Base-by-base conservation (phyloP, 2,888 invertebrate genomes). In the Conchocele bisecta region DNA sequence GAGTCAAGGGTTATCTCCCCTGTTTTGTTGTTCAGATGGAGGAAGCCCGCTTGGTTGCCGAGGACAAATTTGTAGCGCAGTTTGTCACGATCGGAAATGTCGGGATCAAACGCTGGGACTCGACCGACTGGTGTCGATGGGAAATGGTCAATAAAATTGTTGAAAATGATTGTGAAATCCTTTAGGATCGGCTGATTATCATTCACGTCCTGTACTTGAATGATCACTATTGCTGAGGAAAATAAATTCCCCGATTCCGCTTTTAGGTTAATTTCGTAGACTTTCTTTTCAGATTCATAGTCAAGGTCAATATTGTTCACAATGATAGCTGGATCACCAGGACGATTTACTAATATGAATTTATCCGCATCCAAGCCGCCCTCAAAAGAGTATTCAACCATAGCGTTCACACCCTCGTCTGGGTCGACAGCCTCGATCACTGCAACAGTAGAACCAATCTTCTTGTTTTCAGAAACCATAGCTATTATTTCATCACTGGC, bases 391-490 rank as follows among this genome's bases (percentile, higher is more conserved):
- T 99, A 99, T 86, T 97, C 96, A 0, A 99, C 96, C 0, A 95
- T 94, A 0, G 98, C 97, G 91, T 99, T 99, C 15, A 95, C 94
- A 0, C 98, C 98, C 61, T 95, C 94, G 92, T 99, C 99, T 0
- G 96, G 95, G 90, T 99, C 99, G 0, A 94, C 94, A 0, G 99
- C 99, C 83, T 95, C 93, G 70, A 97, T 95, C 96, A 85, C 95
- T 0, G 98, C 98, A 0, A 99, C 97, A 0, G 96, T 95, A 0
- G 98, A 97, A 0, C 98, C 98, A 0, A 98, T 94, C 0, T 98
- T 98, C n/a, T 97, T 97, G 90, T 99, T 99, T 92, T 99, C 99
- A 0, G 96, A 93, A 4, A 99, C 95, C 89, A 96, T 97, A 39
- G 98, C 94, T 0, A 95, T 94, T 15, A 99, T 95, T 88, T 95